Conservation (phyloP, 2,888 invertebrate species). For the Ochropleura leucogaster region DNA sequence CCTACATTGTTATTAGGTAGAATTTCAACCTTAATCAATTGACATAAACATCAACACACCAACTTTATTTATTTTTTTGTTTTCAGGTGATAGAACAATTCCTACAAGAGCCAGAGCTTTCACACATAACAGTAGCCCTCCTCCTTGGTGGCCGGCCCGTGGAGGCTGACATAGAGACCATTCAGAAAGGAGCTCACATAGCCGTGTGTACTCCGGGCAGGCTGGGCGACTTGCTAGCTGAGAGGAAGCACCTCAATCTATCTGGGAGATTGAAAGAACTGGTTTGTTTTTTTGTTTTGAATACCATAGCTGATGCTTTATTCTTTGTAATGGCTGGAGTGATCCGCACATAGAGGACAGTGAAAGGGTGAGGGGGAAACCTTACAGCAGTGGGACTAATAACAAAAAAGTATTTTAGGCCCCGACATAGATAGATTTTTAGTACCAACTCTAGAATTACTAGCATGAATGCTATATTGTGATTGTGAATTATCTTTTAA, state of each 20-base stretch:
- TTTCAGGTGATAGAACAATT: constrained; percentile 88
- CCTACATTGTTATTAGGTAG: neutral
- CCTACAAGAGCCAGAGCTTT: constrained; percentile 86
- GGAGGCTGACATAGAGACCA: constrained; percentile 93
- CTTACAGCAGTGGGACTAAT: too few species aligned
- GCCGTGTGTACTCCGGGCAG: constrained; percentile 98
- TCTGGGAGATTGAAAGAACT: constrained; percentile 94
- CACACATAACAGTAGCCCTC: constrained; percentile 90
- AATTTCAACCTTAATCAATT: neutral
- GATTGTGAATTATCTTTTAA: neutral
- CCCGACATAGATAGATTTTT: neutral
- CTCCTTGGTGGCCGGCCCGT: constrained; percentile 96
- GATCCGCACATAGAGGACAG: too few species aligned
- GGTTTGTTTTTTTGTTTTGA: constrained; percentile 86
- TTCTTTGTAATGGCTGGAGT: neutral
- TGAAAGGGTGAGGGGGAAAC: too few species aligned
- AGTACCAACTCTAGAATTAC: neutral
- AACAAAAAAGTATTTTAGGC: neutral
- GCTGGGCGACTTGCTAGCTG: constrained; percentile 95
- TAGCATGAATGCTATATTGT: neutral
- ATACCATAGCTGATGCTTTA: neutral
- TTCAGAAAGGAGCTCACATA: constrained; percentile 95
- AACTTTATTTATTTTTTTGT: neutral
- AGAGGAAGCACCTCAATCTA: constrained; percentile 93
- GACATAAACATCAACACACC: neutral